These are phyloP conservation scores for Echeneis naucrates DNA, from an alignment of 2,797 vertebrate genomes.

Conservation along the genomic window DNA sequence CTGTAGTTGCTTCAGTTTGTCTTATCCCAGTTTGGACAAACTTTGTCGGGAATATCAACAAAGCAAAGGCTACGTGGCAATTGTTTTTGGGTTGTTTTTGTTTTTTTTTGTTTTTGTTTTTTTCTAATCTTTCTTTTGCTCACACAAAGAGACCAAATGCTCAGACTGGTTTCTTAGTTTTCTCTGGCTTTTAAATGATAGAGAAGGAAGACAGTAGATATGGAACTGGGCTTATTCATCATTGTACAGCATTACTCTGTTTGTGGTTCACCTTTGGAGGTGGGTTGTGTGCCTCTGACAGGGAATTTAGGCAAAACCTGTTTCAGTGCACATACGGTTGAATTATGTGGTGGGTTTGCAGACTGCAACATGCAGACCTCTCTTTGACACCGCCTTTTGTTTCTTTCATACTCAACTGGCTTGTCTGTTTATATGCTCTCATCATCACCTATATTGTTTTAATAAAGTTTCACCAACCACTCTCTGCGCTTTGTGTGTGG, in stretches of 20 bases:
- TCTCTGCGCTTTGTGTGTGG: constrained; percentile 9
- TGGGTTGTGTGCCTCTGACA: constrained; percentile 18
- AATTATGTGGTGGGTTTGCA: constrained; percentile 17
- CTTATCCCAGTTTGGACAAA: neutral
- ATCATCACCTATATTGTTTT: neutral
- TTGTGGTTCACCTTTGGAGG: constrained; percentile 6
- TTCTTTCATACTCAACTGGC: neutral
- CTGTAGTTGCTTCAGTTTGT: neutral
- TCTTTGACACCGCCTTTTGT: neutral
- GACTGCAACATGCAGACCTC: neutral
- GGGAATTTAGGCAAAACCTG: constrained; percentile 53
- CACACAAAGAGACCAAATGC: neutral
- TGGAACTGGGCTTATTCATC: neutral
- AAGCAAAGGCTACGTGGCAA: neutral
- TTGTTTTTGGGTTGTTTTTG: neutral
- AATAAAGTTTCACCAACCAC: neutral
- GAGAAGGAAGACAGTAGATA: neutral
- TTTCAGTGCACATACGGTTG: constrained; percentile 36
- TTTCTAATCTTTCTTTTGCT: too few relatives aligned
- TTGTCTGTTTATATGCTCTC: neutral
- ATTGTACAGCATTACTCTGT: constrained; percentile 3
- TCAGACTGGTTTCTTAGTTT: neutral
- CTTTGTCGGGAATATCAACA: neutral
- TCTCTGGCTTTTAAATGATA: constrained; percentile 3
- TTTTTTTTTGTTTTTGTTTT: too few relatives aligned